phyloP scores from a whole-genome alignment of 2,113 vertebrate genomes.

The Lagopus muta region DNA sequence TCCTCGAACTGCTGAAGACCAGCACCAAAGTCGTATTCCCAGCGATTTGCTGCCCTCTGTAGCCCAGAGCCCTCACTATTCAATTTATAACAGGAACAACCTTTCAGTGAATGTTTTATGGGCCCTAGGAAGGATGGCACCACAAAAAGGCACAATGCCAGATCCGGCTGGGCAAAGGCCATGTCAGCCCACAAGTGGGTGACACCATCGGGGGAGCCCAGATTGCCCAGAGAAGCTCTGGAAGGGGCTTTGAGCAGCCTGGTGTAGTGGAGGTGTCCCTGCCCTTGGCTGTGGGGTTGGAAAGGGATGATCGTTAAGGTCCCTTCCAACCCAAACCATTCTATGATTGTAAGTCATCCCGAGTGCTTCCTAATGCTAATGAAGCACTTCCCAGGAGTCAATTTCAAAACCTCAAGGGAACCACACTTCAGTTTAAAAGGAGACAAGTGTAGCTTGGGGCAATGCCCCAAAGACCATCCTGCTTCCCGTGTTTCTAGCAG shows the following conservation, averaged over 20 bases:
- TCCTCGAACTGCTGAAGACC: not conserved
- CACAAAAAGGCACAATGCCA: not conserved
- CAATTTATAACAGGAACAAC: not conserved
- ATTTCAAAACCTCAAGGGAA: not conserved
- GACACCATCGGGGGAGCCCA: rapidly evolving
- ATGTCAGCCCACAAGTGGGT: not conserved
- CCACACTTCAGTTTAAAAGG: not conserved
- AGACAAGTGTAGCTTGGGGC: not conserved
- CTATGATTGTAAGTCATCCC: not conserved
- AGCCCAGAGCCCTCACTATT: not conserved
- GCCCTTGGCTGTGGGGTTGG: not conserved
- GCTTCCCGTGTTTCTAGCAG: not conserved
- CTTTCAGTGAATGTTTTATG: not conserved
- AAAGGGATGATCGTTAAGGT: not conserved
- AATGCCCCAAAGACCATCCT: not conserved
- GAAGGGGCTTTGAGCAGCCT: not conserved
- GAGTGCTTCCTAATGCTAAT: not conserved
- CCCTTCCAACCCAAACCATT: not conserved
- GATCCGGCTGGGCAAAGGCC: not conserved
- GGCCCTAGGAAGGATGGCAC: rapidly evolving
- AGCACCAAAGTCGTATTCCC: not conserved
- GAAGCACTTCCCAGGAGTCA: rapidly evolving
- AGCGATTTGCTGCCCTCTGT: conserved; percentile 44
- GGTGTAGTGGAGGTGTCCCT: not conserved
- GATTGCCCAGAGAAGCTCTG: not conserved